Conservation (phyloP, 1,140 invertebrate species). For the Monomorium pharaonis region DNA sequence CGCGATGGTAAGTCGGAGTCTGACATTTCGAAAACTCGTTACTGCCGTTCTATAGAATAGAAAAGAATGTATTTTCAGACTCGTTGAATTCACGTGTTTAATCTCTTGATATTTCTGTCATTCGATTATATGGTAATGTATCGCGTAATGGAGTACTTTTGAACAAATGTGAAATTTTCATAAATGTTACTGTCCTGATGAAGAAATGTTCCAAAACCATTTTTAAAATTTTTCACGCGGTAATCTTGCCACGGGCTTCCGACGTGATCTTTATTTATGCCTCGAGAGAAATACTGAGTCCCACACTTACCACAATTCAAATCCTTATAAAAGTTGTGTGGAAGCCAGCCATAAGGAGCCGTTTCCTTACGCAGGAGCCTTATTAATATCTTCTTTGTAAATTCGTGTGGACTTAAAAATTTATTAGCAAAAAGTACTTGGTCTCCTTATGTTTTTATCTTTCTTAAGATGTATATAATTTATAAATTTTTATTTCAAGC, state of each 20-base stretch:
- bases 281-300: conserved; percentile 52
- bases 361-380: background rate
- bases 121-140: conserved; percentile 22
- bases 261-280: conserved; percentile 67
- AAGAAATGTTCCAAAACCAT: conserved; percentile 43
- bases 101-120: background rate
- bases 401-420: background rate
- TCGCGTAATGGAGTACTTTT: background rate
- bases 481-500: too few relatives aligned
- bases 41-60: background rate
- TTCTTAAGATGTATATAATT: background rate
- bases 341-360: conserved; percentile 14
- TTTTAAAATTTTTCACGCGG: conserved; percentile 19
- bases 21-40: background rate
- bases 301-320: conserved; percentile 57
- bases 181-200: background rate
- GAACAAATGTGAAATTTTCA: conserved; percentile 27
- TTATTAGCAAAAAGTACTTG: background rate
- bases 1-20: background rate
- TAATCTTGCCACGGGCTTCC: conserved; percentile 11
- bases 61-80: background rate
- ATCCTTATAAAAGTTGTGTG: conserved; percentile 30
- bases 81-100: conserved; percentile 1
- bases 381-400: conserved; percentile 15
- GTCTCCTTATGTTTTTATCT: background rate